phyloP scores from a whole-genome alignment of 2,113 vertebrate genomes.

The Elephantulus edwardii region DNA sequence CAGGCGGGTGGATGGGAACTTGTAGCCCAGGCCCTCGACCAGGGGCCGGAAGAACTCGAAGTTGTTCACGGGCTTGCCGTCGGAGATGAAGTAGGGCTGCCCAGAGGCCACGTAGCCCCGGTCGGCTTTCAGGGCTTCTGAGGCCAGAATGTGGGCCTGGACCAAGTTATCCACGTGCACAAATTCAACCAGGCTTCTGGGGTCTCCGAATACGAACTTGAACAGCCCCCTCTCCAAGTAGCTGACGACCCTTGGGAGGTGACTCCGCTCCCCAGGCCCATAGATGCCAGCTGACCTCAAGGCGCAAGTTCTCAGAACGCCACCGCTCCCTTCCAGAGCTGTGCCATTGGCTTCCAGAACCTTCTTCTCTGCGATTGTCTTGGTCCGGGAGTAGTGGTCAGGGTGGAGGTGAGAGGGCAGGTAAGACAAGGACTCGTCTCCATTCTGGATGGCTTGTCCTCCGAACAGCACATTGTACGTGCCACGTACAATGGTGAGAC shows the following conservation, averaged over 20 bases:
- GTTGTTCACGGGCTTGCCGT: conserved; percentile 93
- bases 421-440: conserved; percentile 94
- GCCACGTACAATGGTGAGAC: no score
- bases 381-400: conserved; percentile 96
- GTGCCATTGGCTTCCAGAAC: conserved; percentile 90
- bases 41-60: conserved; percentile 96
- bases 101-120: conserved; percentile 87
- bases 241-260: conserved; percentile 94
- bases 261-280: conserved; percentile 94
- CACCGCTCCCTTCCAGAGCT: conserved; percentile 72
- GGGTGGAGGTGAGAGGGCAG: conserved; percentile 93
- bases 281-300: conserved; percentile 95
- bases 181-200: conserved; percentile 92
- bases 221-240: conserved; percentile 94
- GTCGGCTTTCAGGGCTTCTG: conserved; percentile 84
- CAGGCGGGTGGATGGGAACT: conserved; percentile 89
- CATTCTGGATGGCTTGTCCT: conserved; percentile 93
- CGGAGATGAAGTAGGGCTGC: conserved; percentile 96
- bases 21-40: conserved; percentile 94
- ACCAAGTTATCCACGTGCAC: conserved; percentile 96
- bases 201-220: conserved; percentile 91
- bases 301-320: conserved; percentile 89
- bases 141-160: conserved; percentile 90
- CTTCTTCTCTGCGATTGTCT: conserved; percentile 93
- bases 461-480: conserved; percentile 96